Percentiles rank a stretch among this genome's conserved stretches.
phyloP scores from a whole-genome alignment of 2,888 invertebrate genomes.

The Erebia epiphron region DNA sequence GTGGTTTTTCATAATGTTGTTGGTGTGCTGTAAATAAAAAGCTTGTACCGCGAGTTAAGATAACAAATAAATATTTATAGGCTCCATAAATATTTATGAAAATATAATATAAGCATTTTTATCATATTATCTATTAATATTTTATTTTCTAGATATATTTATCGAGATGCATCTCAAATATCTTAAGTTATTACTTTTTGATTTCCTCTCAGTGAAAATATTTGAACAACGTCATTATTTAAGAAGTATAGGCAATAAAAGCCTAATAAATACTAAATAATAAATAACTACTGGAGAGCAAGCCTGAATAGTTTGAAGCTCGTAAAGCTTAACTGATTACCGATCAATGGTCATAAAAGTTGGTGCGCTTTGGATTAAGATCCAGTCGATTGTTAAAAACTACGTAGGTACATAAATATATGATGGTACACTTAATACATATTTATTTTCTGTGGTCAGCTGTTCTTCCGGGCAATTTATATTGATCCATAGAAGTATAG shows the following conservation, averaged over 20 bases:
- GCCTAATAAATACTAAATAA: neutral
- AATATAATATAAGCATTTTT: slow-evolving; percentile 16
- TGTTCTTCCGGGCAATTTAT: too few species aligned
- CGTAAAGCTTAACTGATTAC: slow-evolving; percentile 1
- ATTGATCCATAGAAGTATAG: too few species aligned
- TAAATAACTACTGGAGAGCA: slow-evolving; percentile 6
- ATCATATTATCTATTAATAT: slow-evolving; percentile 9
- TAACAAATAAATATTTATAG: slow-evolving; percentile 32
- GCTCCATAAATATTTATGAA: slow-evolving; percentile 30
- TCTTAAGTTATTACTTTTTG: slow-evolving; percentile 5
- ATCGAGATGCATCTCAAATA: slow-evolving; percentile 1
- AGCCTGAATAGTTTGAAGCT: neutral
- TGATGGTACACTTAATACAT: too few species aligned
- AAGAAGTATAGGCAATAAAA: neutral
- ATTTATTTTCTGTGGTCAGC: too few species aligned
- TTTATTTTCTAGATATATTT: neutral
- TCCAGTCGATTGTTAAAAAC: neutral
- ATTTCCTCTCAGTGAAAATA: slow-evolving; percentile 7
- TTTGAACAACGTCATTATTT: neutral
- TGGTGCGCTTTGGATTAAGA: neutral
- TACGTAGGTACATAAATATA: too few species aligned
- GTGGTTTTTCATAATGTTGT: slow-evolving; percentile 29
- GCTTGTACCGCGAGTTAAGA: slow-evolving; percentile 24
- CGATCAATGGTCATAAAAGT: neutral
- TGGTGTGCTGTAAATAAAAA: slow-evolving; percentile 30